Percentiles rank a stretch among this genome's conserved stretches.
Conservation (phyloP, 2,797 vertebrate species). For the Onychomys torridus region DNA sequence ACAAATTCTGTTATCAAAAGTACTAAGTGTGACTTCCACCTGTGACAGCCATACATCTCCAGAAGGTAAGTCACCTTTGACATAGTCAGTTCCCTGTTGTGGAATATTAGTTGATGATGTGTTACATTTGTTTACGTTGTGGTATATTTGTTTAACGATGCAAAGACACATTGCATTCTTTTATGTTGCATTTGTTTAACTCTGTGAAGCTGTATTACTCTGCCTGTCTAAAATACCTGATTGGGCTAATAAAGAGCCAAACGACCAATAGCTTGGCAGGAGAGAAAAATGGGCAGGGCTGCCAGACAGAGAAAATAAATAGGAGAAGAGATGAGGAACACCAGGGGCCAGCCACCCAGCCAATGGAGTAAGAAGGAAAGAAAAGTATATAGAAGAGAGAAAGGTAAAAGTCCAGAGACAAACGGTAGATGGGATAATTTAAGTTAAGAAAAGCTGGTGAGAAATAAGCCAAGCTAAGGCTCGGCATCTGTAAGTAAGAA, state of each 20-base stretch:
- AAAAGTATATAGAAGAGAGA: background rate
- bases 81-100: background rate
- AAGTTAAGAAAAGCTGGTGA: background rate
- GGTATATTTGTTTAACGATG: background rate
- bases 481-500: background rate
- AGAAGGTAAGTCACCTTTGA: background rate
- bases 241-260: background rate
- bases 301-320: background rate
- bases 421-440: background rate
- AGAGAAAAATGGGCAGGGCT: background rate
- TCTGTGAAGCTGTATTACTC: background rate
- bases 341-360: background rate
- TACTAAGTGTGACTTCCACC: background rate
- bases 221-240: background rate
- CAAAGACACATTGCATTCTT: background rate
- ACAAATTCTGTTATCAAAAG: background rate
- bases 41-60: background rate
- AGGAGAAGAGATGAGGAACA: background rate
- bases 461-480: background rate
- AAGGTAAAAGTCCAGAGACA: background rate
- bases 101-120: background rate
- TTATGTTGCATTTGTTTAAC: background rate
- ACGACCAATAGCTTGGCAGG: background rate
- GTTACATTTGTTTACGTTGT: background rate
- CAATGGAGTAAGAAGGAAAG: background rate